Conservation (phyloP, 2,113 vertebrate genomes). For the Tiliqua scincoides region DNA sequence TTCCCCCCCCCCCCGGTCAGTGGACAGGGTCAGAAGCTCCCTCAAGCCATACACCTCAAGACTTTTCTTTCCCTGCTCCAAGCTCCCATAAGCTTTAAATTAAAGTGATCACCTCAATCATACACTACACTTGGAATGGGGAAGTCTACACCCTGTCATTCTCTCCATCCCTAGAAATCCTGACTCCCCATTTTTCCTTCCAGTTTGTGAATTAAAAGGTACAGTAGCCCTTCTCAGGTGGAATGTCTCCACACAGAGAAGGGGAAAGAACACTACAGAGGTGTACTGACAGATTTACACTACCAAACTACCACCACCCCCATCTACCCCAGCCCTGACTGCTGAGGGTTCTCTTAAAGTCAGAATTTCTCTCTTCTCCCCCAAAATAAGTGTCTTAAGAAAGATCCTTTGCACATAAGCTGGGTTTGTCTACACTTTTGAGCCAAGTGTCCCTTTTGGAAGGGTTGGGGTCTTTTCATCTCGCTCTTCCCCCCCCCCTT, state of each 20-base stretch:
- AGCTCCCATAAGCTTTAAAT: constrained; percentile 29
- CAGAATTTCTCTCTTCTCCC: not conserved
- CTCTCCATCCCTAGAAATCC: not conserved
- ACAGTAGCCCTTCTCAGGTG: not conserved
- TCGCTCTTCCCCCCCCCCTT: not conserved
- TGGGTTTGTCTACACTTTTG: constrained; percentile 23
- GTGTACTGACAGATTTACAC: not conserved
- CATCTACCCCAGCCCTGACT: constrained; percentile 54
- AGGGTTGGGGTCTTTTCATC: not conserved
- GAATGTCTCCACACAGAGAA: not conserved
- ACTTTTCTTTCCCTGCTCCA: not conserved
- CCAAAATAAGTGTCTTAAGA: constrained; percentile 31
- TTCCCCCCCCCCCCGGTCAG: not conserved
- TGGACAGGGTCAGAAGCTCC: constrained; percentile 21
- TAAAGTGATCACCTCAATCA: constrained; percentile 8
- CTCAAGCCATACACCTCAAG: constrained; percentile 19
- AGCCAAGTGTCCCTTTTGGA: not conserved
- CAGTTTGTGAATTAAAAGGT: too few species aligned
- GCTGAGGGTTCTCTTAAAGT: constrained; percentile 45
- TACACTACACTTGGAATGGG: constrained; percentile 12
- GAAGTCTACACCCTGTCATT: not conserved
- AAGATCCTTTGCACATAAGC: constrained; percentile 7
- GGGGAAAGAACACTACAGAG: not conserved
- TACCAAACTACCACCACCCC: not conserved
- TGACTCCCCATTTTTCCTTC: too few species aligned